Percentiles rank a stretch among this genome's conserved stretches.
Conservation (phyloP, 2,797 vertebrate genomes). For the Antrozous pallidus region DNA sequence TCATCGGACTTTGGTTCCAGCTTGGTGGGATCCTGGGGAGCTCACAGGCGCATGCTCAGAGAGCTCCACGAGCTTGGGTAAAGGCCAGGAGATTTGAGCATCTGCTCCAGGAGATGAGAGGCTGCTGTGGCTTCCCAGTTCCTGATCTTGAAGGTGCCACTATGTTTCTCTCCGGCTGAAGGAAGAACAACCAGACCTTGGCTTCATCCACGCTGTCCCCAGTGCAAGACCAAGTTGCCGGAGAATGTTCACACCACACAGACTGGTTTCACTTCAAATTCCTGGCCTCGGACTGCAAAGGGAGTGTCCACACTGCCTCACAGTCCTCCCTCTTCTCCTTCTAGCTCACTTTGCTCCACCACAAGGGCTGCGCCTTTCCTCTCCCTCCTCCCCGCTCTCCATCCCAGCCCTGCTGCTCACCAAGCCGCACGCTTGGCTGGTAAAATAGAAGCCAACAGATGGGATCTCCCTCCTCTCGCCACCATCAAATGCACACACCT, state of each 20-base stretch:
- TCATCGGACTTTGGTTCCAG: neutral
- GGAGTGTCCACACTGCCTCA: neutral
- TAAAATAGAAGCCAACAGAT: constrained; percentile 70
- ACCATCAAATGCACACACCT: neutral
- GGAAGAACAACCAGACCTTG: neutral
- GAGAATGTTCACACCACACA: neutral
- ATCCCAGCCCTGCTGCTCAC: constrained; percentile 22
- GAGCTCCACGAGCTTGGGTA: neutral
- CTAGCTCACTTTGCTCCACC: neutral
- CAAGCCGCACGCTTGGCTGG: neutral
- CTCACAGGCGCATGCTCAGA: neutral
- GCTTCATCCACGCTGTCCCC: neutral
- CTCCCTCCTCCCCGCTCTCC: neutral
- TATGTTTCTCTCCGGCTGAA: neutral
- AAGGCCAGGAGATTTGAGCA: neutral
- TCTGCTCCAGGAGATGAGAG: neutral
- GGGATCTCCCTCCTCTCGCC: constrained; percentile 55
- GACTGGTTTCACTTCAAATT: neutral
- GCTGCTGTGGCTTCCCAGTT: neutral
- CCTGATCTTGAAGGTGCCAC: neutral
- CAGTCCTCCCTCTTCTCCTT: neutral
- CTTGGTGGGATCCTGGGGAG: neutral
- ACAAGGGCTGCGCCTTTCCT: neutral
- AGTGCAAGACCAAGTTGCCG: neutral
- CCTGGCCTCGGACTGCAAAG: constrained; percentile 21